Evolutionary conservation across 2,113 vertebrate genomes (phyloP).

Genomic region (Synchiropus splendidus): DNA sequence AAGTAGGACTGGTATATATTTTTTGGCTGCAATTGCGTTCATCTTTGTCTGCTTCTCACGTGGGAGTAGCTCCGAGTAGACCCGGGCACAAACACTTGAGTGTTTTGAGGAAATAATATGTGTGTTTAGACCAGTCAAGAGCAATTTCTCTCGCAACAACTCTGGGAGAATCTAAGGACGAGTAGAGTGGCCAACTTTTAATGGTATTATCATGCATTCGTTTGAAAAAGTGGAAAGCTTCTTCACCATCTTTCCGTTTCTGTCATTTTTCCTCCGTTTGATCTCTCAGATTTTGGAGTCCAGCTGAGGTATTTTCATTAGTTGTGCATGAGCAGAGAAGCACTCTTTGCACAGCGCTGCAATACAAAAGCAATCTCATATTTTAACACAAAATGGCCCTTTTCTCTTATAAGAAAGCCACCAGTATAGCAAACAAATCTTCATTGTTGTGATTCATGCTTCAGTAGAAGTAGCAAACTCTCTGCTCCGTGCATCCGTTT

Average conservation of each 20-base stretch:
- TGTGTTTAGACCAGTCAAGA: conserved; percentile 18
- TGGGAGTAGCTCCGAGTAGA: conserved; percentile 20
- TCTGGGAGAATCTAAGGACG: conserved; percentile 12
- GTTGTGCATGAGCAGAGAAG: conserved; percentile 10
- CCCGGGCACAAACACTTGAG: conserved; percentile 22
- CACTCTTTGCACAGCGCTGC: neutral
- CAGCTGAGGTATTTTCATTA: conserved; percentile 18
- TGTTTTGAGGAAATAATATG: conserved; percentile 20
- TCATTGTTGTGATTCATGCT: conserved; percentile 4
- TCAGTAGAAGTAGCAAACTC: conserved; percentile 5
- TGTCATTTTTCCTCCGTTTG: conserved; percentile 6
- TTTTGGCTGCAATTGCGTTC: conserved; percentile 29
- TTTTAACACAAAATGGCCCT: conserved; percentile 7
- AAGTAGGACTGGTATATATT: conserved; percentile 13
- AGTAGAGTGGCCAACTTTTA: conserved; percentile 25
- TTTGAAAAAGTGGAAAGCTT: conserved; percentile 29
- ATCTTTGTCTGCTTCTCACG: conserved; percentile 25
- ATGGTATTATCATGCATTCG: conserved; percentile 26
- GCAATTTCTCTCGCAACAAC: conserved; percentile 24
- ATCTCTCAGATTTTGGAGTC: conserved; percentile 21
- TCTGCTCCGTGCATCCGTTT: neutral
- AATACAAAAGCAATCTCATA: conserved; percentile 9
- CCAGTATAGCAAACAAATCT: neutral
- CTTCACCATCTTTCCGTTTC: conserved; percentile 11
- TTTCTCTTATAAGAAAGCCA: conserved; percentile 12